A percentile compares a stretch with the other conserved stretches of the same genome.
Conservation (phyloP, 1,140 invertebrate genomes). For the Aphis craccivora region DNA sequence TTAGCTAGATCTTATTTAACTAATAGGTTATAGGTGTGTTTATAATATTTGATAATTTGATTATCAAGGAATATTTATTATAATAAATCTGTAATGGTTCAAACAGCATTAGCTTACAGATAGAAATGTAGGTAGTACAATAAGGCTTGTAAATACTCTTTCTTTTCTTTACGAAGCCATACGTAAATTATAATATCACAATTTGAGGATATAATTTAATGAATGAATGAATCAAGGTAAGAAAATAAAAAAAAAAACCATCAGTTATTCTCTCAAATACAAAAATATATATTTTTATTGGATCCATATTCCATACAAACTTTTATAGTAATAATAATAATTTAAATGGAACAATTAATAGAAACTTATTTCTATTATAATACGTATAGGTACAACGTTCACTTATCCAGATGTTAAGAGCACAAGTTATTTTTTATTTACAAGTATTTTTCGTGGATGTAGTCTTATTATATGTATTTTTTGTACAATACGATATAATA, state of each 20-base stretch:
- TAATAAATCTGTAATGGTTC: background rate
- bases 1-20: too few relatives aligned
- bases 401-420: background rate
- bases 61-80: background rate
- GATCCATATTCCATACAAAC: background rate
- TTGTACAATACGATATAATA: background rate
- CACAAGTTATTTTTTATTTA: background rate
- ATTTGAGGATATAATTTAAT: background rate
- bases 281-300: conserved; percentile 33
- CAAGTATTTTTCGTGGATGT: background rate
- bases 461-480: background rate
- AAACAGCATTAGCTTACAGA: background rate
- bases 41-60: too few relatives aligned
- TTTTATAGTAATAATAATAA: background rate
- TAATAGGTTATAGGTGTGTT: too few relatives aligned
- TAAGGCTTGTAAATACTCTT: background rate
- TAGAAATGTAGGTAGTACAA: background rate
- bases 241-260: background rate
- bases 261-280: background rate
- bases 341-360: conserved; percentile 15
- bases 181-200: background rate
- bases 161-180: background rate
- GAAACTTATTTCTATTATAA: background rate
- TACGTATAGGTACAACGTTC: background rate
- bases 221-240: background rate